Evolutionary conservation across 1,140 invertebrate genomes (phyloP).

Genomic region (Orius laevigatus): DNA sequence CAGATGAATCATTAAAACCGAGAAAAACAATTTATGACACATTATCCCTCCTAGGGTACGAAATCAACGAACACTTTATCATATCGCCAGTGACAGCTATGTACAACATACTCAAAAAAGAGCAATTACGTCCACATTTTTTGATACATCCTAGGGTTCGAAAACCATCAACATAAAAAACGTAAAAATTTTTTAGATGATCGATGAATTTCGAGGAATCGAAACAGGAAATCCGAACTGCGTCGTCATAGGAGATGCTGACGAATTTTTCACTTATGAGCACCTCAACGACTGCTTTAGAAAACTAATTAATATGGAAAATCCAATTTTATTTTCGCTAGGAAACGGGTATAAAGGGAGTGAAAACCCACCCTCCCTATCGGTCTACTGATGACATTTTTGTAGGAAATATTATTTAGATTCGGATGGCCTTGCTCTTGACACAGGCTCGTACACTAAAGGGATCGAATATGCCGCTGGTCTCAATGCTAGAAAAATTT

Average conservation of each 20-base stretch:
- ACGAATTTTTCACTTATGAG: conserved; percentile 57
- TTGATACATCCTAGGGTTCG: conserved; percentile 55
- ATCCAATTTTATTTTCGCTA: conserved; percentile 49
- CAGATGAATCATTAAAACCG: conserved; percentile 66
- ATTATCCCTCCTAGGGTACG: conserved; percentile 50
- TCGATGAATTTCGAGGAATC: conserved; percentile 38
- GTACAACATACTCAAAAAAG: conserved; percentile 34
- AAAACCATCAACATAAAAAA: conserved; percentile 29
- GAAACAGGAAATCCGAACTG: conserved; percentile 39
- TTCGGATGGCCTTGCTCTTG: conserved; percentile 54
- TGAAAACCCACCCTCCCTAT: too few species aligned
- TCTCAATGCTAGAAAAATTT: conserved; percentile 49
- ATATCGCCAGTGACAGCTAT: conserved; percentile 64
- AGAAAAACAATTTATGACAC: conserved; percentile 40
- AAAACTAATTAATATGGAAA: conserved; percentile 42
- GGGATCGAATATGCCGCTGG: conserved; percentile 60
- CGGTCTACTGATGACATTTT: conserved; percentile 34
- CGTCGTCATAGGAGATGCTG: conserved; percentile 67
- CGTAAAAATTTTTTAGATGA: conserved; percentile 6
- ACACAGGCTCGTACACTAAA: conserved; percentile 69
- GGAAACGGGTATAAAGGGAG: conserved; percentile 22
- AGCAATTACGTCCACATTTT: conserved; percentile 47
- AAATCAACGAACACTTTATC: conserved; percentile 44
- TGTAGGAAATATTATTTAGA: conserved; percentile 65
- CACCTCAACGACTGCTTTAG: conserved; percentile 61